Conservation (phyloP, 2,797 vertebrate genomes). For the Numenius phaeopus region DNA sequence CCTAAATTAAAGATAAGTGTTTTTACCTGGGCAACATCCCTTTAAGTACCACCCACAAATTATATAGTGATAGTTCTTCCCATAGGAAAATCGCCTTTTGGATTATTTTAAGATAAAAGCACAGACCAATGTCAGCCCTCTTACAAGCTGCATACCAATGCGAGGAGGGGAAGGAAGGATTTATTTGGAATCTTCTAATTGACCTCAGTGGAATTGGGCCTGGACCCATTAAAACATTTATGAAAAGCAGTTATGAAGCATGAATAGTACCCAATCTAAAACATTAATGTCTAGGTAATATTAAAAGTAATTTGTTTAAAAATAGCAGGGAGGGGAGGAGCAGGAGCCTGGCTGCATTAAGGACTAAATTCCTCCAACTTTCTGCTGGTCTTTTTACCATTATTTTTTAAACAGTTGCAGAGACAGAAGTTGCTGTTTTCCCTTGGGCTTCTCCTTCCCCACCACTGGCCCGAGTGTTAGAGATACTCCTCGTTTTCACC, state of each 20-base stretch:
- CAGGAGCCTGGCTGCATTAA: background rate
- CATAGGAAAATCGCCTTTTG: constrained; percentile 6
- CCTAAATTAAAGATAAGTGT: constrained; percentile 41
- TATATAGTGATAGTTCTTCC: background rate
- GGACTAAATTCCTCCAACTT: constrained; percentile 1
- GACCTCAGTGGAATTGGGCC: constrained; percentile 47
- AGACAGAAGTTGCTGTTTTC: background rate
- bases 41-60: constrained; percentile 34
- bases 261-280: constrained; percentile 59
- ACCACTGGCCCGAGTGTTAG: background rate
- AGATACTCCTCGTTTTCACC: background rate
- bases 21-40: background rate
- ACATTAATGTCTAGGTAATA: constrained; percentile 52
- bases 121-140: background rate
- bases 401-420: background rate
- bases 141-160: background rate
- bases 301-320: constrained; percentile 73
- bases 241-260: constrained; percentile 57
- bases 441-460: background rate
- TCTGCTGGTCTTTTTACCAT: background rate
- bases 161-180: constrained; percentile 30
- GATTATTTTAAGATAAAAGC: constrained; percentile 41
- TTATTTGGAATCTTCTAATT: constrained; percentile 56
- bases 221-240: constrained; percentile 57
- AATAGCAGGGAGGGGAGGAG: background rate